Conservation (phyloP, 2,113 vertebrate genomes). For the Oplegnathus fasciatus region DNA sequence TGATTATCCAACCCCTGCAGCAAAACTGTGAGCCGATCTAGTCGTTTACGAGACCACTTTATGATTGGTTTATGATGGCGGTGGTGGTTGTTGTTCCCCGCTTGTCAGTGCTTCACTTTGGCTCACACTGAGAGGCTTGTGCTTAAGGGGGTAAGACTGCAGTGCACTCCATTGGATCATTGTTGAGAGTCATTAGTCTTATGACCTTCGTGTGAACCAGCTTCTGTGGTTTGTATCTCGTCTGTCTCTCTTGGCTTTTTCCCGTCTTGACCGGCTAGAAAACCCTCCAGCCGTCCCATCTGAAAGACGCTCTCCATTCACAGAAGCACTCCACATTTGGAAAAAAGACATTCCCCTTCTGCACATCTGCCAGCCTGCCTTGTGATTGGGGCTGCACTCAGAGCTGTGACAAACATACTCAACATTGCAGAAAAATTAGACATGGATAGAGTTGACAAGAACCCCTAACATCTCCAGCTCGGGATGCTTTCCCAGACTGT, state of each 20-base stretch:
- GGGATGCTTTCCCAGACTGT: constrained; percentile 65
- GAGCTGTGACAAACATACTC: constrained; percentile 69
- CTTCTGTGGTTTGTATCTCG: constrained; percentile 30
- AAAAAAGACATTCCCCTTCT: constrained; percentile 42
- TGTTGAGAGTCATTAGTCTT: constrained; percentile 65
- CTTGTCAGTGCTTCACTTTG: constrained; percentile 40
- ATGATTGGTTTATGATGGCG: constrained; percentile 68
- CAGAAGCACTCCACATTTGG: constrained; percentile 23
- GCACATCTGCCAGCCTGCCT: constrained; percentile 64
- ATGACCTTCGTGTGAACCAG: constrained; percentile 61
- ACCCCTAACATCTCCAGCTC: constrained; percentile 53
- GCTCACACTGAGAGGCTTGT: constrained; percentile 55
- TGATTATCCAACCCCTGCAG: constrained; percentile 73
- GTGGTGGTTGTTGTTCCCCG: constrained; percentile 32
- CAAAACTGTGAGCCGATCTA: constrained; percentile 46
- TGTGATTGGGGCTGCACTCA: constrained; percentile 59
- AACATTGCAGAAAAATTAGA: constrained; percentile 63
- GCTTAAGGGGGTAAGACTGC: constrained; percentile 48
- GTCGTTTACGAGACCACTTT: constrained; percentile 47
- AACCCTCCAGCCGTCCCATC: constrained; percentile 39
- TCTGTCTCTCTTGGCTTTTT: background rate
- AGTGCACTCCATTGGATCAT: constrained; percentile 61
- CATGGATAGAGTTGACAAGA: constrained; percentile 68
- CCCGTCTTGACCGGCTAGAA: constrained; percentile 16
- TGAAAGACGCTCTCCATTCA: constrained; percentile 28